phyloP scores from a whole-genome alignment of 2,113 vertebrate species.

The Candoia aspera region DNA sequence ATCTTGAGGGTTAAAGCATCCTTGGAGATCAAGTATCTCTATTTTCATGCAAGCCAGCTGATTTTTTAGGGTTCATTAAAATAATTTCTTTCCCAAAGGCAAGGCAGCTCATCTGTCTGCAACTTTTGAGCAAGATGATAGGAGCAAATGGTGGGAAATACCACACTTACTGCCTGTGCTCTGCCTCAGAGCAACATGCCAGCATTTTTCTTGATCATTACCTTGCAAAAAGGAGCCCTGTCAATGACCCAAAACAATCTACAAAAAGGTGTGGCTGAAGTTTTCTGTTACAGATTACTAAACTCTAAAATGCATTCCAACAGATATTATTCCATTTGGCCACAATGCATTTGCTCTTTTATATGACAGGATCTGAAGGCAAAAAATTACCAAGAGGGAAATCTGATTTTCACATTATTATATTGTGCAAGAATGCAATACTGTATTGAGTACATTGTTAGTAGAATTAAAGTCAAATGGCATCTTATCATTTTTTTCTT shows the following conservation, averaged over 20 bases:
- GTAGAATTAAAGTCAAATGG: slow-evolving; percentile 4
- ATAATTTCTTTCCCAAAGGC: not conserved
- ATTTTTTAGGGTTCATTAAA: not conserved
- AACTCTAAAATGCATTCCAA: not conserved
- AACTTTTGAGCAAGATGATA: not conserved
- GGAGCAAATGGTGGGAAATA: not conserved
- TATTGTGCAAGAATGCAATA: not conserved
- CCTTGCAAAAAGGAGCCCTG: not conserved
- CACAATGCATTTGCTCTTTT: not conserved
- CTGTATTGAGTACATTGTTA: slow-evolving; percentile 1
- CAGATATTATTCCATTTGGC: not conserved
- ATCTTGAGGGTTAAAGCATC: not conserved
- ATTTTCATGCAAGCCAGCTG: not conserved
- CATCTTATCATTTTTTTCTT: not conserved
- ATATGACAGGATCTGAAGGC: not conserved
- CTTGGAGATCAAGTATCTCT: not conserved
- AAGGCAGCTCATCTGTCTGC: not conserved
- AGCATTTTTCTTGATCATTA: not conserved
- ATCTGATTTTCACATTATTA: not conserved
- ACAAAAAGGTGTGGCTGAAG: not conserved
- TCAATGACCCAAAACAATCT: not conserved
- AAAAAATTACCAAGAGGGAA: not conserved
- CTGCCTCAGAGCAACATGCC: not conserved
- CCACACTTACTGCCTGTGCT: not conserved
- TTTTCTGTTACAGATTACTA: not conserved